These are phyloP conservation scores for Labeo calbasu DNA, from an alignment of 2,797 vertebrate genomes.

Conservation along the genomic window DNA sequence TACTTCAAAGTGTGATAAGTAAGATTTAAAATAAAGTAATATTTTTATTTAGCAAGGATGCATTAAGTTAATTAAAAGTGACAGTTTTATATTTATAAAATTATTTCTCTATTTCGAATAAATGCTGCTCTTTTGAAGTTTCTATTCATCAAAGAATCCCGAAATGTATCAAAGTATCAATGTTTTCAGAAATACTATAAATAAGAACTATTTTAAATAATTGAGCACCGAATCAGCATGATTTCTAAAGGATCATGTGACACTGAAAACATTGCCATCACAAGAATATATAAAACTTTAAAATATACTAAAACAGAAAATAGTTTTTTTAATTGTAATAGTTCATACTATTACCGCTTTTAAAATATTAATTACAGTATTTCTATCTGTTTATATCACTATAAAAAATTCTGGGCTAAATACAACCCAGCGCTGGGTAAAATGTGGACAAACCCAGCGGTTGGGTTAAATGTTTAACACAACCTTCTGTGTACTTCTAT, in stretches of 20 bases:
- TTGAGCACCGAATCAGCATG: background rate
- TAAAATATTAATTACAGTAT: background rate
- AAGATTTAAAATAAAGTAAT: background rate
- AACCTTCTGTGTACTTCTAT: no score
- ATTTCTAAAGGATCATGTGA: background rate
- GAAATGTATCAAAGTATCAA: no score
- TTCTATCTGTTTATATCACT: background rate
- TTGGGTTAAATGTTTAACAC: no score
- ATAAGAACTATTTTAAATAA: background rate
- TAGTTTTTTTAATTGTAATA: background rate
- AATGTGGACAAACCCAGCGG: no score
- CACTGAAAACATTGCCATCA: background rate
- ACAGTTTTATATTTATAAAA: background rate
- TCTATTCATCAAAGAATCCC: background rate
- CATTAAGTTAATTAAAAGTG: background rate
- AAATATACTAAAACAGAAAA: no score
- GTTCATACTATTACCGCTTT: background rate
- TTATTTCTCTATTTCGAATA: background rate
- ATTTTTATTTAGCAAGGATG: background rate
- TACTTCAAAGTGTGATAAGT: no score
- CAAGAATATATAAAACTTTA: background rate
- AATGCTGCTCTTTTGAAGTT: background rate
- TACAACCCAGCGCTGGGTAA: no score
- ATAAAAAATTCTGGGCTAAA: no score
- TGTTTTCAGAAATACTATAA: background rate